phyloP scores from a whole-genome alignment of 1,140 invertebrate genomes.

The Aphelinus atriplicis region DNA sequence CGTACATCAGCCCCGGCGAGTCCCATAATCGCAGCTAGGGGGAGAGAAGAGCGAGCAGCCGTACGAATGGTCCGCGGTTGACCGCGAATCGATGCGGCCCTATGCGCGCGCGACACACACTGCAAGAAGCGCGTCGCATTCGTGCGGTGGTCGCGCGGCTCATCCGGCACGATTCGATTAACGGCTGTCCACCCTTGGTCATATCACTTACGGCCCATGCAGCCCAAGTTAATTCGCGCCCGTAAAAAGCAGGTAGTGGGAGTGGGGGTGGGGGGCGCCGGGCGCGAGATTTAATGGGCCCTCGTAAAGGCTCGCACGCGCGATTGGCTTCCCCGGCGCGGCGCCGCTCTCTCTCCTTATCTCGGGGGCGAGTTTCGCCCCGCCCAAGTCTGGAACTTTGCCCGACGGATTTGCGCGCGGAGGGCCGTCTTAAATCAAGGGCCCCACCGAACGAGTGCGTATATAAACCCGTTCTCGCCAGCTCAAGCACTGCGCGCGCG shows the following conservation, averaged over 20 bases:
- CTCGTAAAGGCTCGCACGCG: conserved; percentile 35
- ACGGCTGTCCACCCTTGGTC: conserved; percentile 22
- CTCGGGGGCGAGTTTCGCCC: conserved; percentile 9
- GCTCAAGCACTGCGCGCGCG: no score
- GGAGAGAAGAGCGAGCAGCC: no score
- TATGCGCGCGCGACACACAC: no score
- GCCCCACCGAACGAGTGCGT: no score
- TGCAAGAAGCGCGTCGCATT: no score
- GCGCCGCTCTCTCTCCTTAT: conserved; percentile 11
- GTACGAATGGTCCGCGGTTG: no score
- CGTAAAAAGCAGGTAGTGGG: conserved; percentile 19
- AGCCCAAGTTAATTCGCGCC: conserved; percentile 29
- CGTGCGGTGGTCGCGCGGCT: no score
- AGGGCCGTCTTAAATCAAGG: no score
- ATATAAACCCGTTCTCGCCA: no score
- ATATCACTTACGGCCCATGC: conserved; percentile 4
- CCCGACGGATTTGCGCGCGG: no score
- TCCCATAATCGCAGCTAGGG: no score
- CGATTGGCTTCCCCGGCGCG: conserved; percentile 25
- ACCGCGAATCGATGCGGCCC: conserved; percentile 19
- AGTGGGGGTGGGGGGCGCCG: neutral
- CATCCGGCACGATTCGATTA: conserved; percentile 24
- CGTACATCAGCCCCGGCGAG: no score
- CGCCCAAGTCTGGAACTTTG: neutral
- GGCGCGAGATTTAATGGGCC: conserved; percentile 28